Conservation (phyloP, 2,888 invertebrate genomes). For the Bimastos eiseni region DNA sequence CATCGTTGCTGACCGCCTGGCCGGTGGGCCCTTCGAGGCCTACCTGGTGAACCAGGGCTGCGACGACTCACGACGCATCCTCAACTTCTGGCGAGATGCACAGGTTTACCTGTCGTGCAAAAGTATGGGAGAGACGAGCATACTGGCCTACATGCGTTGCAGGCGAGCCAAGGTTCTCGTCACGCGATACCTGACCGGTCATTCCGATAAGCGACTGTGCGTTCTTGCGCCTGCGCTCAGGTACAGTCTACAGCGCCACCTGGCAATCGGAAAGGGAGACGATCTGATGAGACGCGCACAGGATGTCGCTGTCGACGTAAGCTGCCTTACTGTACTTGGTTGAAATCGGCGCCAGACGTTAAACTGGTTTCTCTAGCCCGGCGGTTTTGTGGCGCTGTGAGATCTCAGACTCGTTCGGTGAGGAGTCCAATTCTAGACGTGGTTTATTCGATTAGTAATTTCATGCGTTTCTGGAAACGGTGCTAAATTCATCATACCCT, state of each 20-base stretch:
- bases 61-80: background rate
- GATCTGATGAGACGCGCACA: conserved; percentile 14
- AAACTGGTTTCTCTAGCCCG: no score
- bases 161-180: background rate
- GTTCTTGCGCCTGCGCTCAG: conserved; percentile 15
- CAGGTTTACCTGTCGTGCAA: conserved; percentile 21
- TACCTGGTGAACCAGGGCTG: background rate
- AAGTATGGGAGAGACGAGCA: background rate
- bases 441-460: no score
- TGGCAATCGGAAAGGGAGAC: conserved; percentile 22
- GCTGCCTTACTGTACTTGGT: background rate
- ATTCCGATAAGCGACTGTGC: background rate
- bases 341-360: background rate
- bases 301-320: background rate
- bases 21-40: conserved; percentile 15
- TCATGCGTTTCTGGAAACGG: no score
- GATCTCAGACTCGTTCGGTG: no score
- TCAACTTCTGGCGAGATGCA: background rate
- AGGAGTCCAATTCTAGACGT: no score
- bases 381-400: no score
- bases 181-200: conserved; percentile 9
- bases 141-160: background rate
- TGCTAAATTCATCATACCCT: no score
- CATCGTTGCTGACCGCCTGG: conserved; percentile 15
- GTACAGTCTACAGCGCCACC: conserved; percentile 16